Conservation (phyloP, 2,113 vertebrate genomes). For the Sorex fumeus region DNA sequence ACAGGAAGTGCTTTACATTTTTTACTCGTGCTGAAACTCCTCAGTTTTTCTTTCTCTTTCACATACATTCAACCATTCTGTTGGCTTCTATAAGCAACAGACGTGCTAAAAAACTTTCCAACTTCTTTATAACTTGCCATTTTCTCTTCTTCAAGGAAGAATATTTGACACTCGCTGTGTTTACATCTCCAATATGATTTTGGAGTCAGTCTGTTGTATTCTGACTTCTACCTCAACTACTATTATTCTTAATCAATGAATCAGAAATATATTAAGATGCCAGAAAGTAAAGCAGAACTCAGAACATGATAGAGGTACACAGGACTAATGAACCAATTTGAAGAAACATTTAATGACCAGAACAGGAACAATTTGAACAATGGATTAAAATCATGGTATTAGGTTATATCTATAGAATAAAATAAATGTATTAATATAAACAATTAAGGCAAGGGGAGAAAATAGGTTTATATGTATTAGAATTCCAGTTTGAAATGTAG, state of each 20-base stretch:
- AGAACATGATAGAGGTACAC: neutral
- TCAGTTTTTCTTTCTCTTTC: neutral
- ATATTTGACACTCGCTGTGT: neutral
- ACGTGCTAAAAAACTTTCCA: neutral
- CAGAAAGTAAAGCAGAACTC: slow-evolving; percentile 31
- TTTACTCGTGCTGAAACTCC: slow-evolving; percentile 17
- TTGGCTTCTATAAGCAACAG: neutral
- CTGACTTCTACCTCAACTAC: neutral
- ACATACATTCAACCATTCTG: neutral
- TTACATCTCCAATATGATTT: neutral
- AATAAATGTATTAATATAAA: slow-evolving; percentile 6
- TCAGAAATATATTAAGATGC: neutral
- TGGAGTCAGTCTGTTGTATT: neutral
- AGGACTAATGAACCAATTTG: neutral
- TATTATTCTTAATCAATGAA: neutral
- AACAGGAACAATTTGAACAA: slow-evolving; percentile 20
- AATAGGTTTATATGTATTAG: neutral
- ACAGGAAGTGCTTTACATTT: neutral
- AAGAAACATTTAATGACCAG: neutral
- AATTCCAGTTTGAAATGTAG: slow-evolving; percentile 12
- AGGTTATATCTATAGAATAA: slow-evolving; percentile 41
- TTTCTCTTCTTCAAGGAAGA: neutral
- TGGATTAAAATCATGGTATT: slow-evolving; percentile 25
- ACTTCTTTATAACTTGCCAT: neutral
- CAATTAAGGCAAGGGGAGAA: neutral